These are phyloP conservation scores for Nyleta sp. DNA, from an alignment of 2,888 invertebrate genomes.

Conservation along the genomic window DNA sequence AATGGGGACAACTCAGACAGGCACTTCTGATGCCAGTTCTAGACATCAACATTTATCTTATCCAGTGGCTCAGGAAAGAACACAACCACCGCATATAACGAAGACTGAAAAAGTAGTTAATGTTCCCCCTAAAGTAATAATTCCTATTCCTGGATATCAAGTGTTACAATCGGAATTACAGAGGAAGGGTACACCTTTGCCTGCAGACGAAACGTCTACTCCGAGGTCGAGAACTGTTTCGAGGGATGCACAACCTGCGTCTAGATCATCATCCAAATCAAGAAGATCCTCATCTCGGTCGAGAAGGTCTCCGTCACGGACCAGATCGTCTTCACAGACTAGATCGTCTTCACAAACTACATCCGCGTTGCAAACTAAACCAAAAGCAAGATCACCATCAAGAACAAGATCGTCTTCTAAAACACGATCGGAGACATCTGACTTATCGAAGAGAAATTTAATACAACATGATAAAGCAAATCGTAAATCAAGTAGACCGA, in stretches of 20 bases:
- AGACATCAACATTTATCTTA: neutral
- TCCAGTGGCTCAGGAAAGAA: neutral
- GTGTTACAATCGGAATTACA: neutral
- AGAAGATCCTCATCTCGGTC: constrained; percentile 16
- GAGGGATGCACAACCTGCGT: constrained; percentile 64
- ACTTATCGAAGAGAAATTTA: constrained; percentile 58
- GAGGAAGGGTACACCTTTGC: neutral
- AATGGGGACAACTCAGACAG: neutral
- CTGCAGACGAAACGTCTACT: constrained; percentile 68
- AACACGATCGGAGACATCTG: constrained; percentile 68
- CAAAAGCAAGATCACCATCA: constrained; percentile 67
- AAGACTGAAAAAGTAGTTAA: constrained; percentile 14
- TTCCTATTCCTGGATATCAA: constrained; percentile 26
- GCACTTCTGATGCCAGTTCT: neutral
- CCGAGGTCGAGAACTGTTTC: constrained; percentile 69
- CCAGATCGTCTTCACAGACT: constrained; percentile 50
- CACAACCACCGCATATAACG: neutral
- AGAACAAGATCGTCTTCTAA: constrained; percentile 72
- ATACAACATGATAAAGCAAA: neutral
- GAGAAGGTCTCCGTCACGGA: constrained; percentile 30
- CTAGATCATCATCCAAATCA: constrained; percentile 49
- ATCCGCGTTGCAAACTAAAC: constrained; percentile 63
- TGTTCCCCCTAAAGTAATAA: constrained; percentile 33
- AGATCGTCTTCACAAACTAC: constrained; percentile 67
- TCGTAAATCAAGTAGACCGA: constrained; percentile 66